Percentiles rank a stretch among this genome's conserved stretches.
Conservation (phyloP, 2,113 vertebrate genomes). For the Xerus inauris region DNA sequence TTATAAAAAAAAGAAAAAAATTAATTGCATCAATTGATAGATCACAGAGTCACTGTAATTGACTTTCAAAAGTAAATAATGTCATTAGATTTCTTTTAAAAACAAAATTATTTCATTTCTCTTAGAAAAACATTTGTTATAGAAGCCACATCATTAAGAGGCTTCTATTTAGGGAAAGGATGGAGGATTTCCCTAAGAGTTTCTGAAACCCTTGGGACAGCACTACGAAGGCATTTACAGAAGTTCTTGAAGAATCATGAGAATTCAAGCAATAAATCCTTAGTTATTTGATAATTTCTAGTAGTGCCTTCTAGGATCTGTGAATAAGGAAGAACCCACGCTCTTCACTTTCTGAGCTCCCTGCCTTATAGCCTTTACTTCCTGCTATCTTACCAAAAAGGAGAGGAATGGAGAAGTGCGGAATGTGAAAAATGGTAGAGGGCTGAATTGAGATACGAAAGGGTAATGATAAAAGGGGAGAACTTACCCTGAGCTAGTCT, state of each 20-base stretch:
- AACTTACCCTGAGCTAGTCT: neutral
- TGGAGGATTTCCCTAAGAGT: neutral
- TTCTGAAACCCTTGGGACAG: neutral
- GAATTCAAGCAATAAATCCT: neutral
- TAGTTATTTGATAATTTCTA: neutral
- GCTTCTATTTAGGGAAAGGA: neutral
- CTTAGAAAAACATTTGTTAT: constrained; percentile 42
- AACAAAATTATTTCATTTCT: constrained; percentile 50
- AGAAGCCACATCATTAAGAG: neutral
- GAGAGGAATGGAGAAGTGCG: neutral
- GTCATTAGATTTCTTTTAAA: constrained; percentile 28
- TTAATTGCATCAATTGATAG: neutral
- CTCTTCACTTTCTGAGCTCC: neutral
- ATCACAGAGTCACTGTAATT: constrained; percentile 2
- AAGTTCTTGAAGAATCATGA: neutral
- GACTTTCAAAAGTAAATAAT: constrained; percentile 52
- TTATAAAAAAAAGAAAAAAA: neutral
- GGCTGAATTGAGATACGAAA: neutral
- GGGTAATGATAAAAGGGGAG: neutral
- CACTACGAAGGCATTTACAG: neutral
- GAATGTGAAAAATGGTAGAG: neutral
- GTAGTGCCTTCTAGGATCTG: neutral
- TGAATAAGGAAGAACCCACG: neutral
- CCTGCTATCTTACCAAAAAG: neutral
- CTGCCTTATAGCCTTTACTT: neutral